These are phyloP conservation scores for Timema cristinae DNA, from an alignment of 2,888 invertebrate genomes.

Conservation along the genomic window DNA sequence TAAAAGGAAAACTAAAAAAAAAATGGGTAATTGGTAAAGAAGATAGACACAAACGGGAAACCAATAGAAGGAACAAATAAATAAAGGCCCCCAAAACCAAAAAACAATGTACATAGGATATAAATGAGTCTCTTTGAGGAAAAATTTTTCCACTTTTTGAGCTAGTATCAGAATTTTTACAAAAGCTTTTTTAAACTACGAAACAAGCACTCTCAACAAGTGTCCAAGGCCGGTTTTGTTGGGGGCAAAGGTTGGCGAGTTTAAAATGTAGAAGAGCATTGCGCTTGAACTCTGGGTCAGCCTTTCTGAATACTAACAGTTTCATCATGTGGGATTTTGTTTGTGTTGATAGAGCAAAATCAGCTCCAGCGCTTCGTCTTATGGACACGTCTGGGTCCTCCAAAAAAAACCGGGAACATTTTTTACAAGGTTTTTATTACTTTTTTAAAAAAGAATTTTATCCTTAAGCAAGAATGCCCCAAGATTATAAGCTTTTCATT, in stretches of 20 bases:
- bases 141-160: not conserved
- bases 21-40: no score
- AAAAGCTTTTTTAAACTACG: constrained; percentile 55
- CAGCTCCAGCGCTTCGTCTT: constrained; percentile 93
- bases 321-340: constrained; percentile 99
- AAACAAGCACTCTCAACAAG: constrained; percentile 87
- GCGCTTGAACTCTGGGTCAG: constrained; percentile 98
- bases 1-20: no score
- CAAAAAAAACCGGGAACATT: constrained; percentile 19
- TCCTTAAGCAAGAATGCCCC: not conserved
- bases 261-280: constrained; percentile 94
- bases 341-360: constrained; percentile 94
- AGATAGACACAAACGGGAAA: no score
- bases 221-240: constrained; percentile 96
- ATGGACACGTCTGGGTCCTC: constrained; percentile 94
- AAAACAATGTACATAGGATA: no score
- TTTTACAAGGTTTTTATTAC: constrained; percentile 13
- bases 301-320: constrained; percentile 86
- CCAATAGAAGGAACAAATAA: no score
- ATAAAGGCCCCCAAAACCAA: no score
- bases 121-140: no score
- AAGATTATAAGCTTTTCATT: constrained; percentile 5
- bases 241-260: constrained; percentile 89
- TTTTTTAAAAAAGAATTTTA: not conserved
- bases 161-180: not conserved